Base-by-base conservation (phyloP, 1,140 invertebrate genomes). In the Leptinotarsa texana region DNA sequence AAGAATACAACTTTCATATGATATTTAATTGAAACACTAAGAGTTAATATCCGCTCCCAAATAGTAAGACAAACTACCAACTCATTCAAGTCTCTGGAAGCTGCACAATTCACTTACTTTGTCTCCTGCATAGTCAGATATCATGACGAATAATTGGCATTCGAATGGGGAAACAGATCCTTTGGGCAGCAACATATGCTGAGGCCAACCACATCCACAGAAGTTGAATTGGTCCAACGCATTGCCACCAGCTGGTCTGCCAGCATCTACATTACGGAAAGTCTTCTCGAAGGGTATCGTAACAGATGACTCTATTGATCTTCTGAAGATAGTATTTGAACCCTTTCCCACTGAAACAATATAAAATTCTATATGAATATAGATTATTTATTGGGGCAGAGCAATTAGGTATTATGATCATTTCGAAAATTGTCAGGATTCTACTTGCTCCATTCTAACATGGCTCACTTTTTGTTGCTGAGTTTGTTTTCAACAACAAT, bases 191-290 rank as follows among this genome's bases (percentile, higher is more conserved):
- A 96, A 87, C 91, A 96, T 90, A 82, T 96, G 93, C 63, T 95
- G 90, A 2, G 95, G 95, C 94, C 94, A 95, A 63, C 94, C 94
- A 83, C 94, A 96, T 47, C 94, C 93, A 84, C 94, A 95, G 88
- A 93, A 93, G 83, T 93, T 92, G 84, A 91, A 93, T 80, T 89
- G 87, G 0, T 87, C 87, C 57, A 89, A 87, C 2, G 86, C 83
- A 2, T 88, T 81, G 0, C 84, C 81, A 5, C 88, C 89, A 0
- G 85, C 85, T 3, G 90, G 90, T 0, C 91, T 72, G 33, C 33
- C 33, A 42, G 33, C 33, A 11, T 89, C 87, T 69, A 92, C 82
- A 79, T 89, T 88, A 13, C 91, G 87, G 89, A 92, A 93, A 1
- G 91, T 91, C 4, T 90, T 85, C 81, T 93, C 92, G 76, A 90